Evolutionary conservation across 2,797 vertebrate species (phyloP).

Genomic region (Hippocampus kuda): DNA sequence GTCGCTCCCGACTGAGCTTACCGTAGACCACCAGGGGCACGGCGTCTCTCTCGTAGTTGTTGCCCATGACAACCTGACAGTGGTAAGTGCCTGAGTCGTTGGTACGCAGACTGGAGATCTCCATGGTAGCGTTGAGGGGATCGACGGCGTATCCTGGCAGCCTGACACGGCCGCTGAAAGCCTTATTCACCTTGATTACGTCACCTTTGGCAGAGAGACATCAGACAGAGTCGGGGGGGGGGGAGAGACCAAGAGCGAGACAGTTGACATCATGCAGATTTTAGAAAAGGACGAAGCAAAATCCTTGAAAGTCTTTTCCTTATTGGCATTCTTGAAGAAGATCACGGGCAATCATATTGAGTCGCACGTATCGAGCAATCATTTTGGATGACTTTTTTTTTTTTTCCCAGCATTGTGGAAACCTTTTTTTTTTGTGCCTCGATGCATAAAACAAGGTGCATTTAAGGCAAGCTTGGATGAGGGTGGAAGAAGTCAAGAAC

Average conservation of each 20-base stretch:
- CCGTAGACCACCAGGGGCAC: conserved; percentile 85
- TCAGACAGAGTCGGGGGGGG: neutral
- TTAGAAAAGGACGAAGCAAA: conserved; percentile 1
- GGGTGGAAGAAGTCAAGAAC: no score
- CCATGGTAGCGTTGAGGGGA: conserved; percentile 78
- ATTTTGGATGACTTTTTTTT: no score
- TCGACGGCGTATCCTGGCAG: conserved; percentile 74
- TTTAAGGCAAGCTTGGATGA: no score
- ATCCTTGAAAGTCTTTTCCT: conserved; percentile 8
- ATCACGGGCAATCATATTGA: neutral
- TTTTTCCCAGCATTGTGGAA: no score
- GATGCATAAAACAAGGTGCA: no score
- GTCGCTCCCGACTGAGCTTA: conserved; percentile 51
- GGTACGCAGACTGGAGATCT: conserved; percentile 71
- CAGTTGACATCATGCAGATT: neutral
- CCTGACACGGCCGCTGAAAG: conserved; percentile 74
- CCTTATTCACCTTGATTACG: conserved; percentile 79
- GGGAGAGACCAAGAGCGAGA: neutral
- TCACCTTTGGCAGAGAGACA: conserved; percentile 71
- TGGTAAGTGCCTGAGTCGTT: conserved; percentile 85
- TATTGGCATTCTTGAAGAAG: neutral
- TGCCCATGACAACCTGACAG: conserved; percentile 81
- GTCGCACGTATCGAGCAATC: no score
- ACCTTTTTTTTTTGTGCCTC: no score
- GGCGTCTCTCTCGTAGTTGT: conserved; percentile 81